Percentiles rank a stretch among this genome's conserved stretches.
Evolutionary conservation across 2,888 invertebrate species (phyloP).

Genomic region (Heliconius erato): DNA sequence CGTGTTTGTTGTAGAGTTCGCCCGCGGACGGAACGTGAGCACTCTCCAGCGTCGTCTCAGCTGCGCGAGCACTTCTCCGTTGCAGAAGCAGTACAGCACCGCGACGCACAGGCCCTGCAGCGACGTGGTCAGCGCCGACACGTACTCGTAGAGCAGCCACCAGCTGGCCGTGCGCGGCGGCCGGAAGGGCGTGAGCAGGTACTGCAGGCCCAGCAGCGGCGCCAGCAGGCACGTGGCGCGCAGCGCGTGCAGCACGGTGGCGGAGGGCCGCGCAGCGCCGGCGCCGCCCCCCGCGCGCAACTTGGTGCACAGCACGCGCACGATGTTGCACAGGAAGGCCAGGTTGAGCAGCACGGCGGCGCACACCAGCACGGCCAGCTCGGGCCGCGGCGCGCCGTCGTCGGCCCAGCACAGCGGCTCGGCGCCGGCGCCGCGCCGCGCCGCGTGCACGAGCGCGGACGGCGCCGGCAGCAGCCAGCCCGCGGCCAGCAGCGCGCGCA

Average conservation of each 20-base stretch:
- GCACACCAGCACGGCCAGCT: slow-evolving; percentile 92
- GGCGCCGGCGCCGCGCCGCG: slow-evolving; percentile 86
- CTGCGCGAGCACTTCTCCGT: slow-evolving; percentile 97
- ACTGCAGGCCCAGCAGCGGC: slow-evolving; percentile 96
- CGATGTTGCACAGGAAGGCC: slow-evolving; percentile 95
- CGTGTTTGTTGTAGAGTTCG: slow-evolving; percentile 94
- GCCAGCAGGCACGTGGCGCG: slow-evolving; percentile 94
- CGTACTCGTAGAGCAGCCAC: slow-evolving; percentile 93
- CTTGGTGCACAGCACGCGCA: slow-evolving; percentile 93
- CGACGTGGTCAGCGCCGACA: slow-evolving; percentile 94
- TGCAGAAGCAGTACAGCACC: slow-evolving; percentile 96
- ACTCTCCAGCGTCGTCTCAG: slow-evolving; percentile 94
- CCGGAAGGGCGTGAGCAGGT: slow-evolving; percentile 94
- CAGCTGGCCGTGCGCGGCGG: slow-evolving; percentile 89
- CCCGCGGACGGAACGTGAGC: slow-evolving; percentile 91
- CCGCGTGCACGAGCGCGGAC: slow-evolving; percentile 88
- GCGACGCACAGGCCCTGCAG: slow-evolving; percentile 97
- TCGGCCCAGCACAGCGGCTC: slow-evolving; percentile 90
- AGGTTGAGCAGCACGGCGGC: slow-evolving; percentile 93
- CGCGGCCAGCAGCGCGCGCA: slow-evolving; percentile 92
- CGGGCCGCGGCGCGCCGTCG: slow-evolving; percentile 88
- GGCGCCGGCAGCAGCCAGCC: slow-evolving; percentile 94
- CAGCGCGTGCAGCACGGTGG: slow-evolving; percentile 90
- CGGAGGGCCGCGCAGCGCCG: slow-evolving; percentile 84
- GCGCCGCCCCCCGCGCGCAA: slow-evolving; percentile 88